These are phyloP conservation scores for Paradoxurus hermaphroditus DNA, from an alignment of 2,113 vertebrate genomes.

Conservation along the genomic window DNA sequence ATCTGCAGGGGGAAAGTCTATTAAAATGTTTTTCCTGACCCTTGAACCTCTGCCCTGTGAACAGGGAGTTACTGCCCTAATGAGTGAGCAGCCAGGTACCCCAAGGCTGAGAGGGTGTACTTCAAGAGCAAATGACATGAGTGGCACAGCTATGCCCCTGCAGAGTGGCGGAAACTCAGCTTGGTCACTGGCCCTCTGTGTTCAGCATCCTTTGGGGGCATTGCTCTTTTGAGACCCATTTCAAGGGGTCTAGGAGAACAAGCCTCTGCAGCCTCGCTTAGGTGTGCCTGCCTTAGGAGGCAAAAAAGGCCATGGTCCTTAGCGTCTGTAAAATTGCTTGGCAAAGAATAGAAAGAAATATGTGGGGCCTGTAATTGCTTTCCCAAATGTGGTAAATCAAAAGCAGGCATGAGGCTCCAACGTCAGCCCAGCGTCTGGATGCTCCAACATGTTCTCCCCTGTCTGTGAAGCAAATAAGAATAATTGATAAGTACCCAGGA, in stretches of 20 bases:
- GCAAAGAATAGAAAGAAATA: conserved; percentile 48
- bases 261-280: background rate
- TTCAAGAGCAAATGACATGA: background rate
- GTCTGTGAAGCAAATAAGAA: background rate
- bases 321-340: conserved; percentile 48
- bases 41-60: background rate
- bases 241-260: background rate
- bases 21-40: background rate
- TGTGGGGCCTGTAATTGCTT: conserved; percentile 33
- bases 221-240: background rate
- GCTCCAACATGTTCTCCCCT: background rate
- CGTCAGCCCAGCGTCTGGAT: background rate
- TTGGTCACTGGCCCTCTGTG: background rate
- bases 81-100: background rate
- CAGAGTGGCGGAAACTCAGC: background rate
- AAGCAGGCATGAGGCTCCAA: background rate
- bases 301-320: conserved; percentile 17
- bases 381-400: conserved; percentile 56
- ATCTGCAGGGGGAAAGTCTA: background rate
- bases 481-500: background rate
- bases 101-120: background rate
- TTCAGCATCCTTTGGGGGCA: background rate
- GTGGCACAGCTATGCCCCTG: background rate
- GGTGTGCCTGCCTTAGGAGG: background rate
- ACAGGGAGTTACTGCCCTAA: background rate